phyloP scores from a whole-genome alignment of 1,140 invertebrate species.

The Drosophila takahashii region DNA sequence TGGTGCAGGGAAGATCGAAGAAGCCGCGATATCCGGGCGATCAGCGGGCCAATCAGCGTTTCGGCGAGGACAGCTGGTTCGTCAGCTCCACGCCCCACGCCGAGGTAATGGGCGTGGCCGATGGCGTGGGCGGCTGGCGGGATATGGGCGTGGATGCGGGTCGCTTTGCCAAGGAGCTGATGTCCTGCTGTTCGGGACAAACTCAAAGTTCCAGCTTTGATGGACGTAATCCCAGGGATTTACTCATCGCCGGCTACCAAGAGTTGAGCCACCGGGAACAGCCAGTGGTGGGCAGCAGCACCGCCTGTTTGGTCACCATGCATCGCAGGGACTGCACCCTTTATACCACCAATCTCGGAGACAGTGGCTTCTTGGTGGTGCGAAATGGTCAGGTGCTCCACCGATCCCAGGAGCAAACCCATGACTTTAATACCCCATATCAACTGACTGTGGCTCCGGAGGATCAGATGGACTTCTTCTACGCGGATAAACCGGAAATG shows the following conservation, averaged over 20 bases:
- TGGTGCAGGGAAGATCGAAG: constrained; percentile 51
- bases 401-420: constrained; percentile 50
- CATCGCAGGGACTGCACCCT: constrained; percentile 50
- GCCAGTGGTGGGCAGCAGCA: constrained; percentile 50
- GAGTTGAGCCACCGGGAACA: constrained; percentile 6
- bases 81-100: constrained; percentile 47
- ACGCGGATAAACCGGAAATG: constrained; percentile 36
- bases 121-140: constrained; percentile 65
- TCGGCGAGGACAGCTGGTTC: constrained; percentile 68
- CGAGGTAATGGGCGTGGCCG: constrained; percentile 62
- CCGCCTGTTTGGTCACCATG: constrained; percentile 56
- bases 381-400: constrained; percentile 37
- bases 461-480: not conserved
- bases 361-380: constrained; percentile 61
- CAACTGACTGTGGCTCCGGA: constrained; percentile 46
- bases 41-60: constrained; percentile 15
- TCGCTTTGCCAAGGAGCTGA: constrained; percentile 56
- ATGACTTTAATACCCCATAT: constrained; percentile 58
- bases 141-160: constrained; percentile 57
- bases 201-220: constrained; percentile 30
- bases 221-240: constrained; percentile 28
- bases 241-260: constrained; percentile 47
- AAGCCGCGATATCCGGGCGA: not conserved
- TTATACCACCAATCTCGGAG: constrained; percentile 57
- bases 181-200: constrained; percentile 37